Evolutionary conservation across 2,888 invertebrate genomes (phyloP).

Genomic region (Epiblema foenella): DNA sequence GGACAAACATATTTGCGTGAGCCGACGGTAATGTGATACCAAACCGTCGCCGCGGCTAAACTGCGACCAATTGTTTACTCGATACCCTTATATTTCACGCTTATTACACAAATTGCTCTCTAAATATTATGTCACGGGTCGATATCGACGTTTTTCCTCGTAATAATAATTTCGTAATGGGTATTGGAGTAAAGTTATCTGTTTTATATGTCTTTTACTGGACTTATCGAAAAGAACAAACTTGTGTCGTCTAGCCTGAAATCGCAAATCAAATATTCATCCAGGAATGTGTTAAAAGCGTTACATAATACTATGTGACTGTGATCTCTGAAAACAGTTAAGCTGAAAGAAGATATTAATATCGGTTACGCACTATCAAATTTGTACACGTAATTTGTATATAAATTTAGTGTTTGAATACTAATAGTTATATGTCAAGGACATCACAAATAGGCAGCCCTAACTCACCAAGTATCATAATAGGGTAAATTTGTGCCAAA

Average conservation of each 20-base stretch:
- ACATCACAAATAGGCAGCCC: neutral
- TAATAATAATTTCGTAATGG: conserved; percentile 12
- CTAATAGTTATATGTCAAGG: conserved; percentile 16
- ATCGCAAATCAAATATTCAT: neutral
- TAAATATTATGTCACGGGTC: conserved; percentile 22
- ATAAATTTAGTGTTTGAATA: too few species aligned
- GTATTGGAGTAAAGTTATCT: neutral
- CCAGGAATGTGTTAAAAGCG: neutral
- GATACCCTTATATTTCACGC: conserved; percentile 38
- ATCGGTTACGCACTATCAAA: too few species aligned
- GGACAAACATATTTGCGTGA: conserved; percentile 66
- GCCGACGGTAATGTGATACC: conserved; percentile 46
- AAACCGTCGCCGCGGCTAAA: conserved; percentile 29
- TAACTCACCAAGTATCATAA: neutral
- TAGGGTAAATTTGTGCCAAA: conserved; percentile 6
- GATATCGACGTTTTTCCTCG: conserved; percentile 16
- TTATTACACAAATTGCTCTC: conserved; percentile 35
- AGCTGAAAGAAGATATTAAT: too few species aligned
- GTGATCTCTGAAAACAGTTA: too few species aligned
- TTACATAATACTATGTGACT: too few species aligned
- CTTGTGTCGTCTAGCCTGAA: conserved; percentile 1
- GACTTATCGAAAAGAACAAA: conserved; percentile 1
- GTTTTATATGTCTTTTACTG: neutral
- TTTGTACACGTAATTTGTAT: neutral
- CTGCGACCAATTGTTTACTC: conserved; percentile 35